phyloP scores from a whole-genome alignment of 1,140 invertebrate genomes.

The Bombus superbus region DNA sequence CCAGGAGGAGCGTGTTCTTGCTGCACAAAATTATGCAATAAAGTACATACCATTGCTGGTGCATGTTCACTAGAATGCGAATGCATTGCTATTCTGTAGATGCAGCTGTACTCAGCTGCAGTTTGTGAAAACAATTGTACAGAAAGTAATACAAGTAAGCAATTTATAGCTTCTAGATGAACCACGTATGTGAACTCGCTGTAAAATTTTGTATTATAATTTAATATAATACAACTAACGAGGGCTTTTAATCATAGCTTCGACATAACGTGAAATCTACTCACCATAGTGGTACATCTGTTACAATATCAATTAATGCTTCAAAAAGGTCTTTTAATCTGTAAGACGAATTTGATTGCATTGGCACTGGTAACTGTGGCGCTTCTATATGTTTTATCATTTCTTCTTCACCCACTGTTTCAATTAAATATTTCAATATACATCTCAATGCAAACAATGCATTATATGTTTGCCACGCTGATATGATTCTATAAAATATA shows the following conservation, averaged over 20 bases:
- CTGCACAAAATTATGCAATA: slow-evolving; percentile 90
- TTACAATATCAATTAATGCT: slow-evolving; percentile 89
- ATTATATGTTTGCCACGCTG: slow-evolving; percentile 98
- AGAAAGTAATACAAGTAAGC: slow-evolving; percentile 92
- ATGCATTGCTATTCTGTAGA: slow-evolving; percentile 89
- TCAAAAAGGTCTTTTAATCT: slow-evolving; percentile 86
- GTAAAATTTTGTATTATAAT: neutral
- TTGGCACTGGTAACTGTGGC: slow-evolving; percentile 76
- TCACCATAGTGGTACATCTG: slow-evolving; percentile 90
- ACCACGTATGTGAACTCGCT: slow-evolving; percentile 95
- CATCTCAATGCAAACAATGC: slow-evolving; percentile 95
- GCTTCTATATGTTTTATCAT: slow-evolving; percentile 89
- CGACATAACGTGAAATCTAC: slow-evolving; percentile 48
- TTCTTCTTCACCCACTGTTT: slow-evolving; percentile 89
- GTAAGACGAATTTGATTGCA: slow-evolving; percentile 60
- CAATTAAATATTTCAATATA: slow-evolving; percentile 94
- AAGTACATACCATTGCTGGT: slow-evolving; percentile 88
- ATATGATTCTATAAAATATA: slow-evolving; percentile 89
- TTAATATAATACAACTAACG: neutral
- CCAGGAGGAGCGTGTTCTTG: slow-evolving; percentile 89
- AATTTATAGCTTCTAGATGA: slow-evolving; percentile 94
- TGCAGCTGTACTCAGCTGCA: slow-evolving; percentile 84
- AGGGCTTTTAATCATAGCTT: neutral
- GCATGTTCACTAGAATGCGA: slow-evolving; percentile 88
- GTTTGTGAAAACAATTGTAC: slow-evolving; percentile 93